A percentile compares a stretch with the other conserved stretches of the same genome.
Conservation (phyloP, 1,140 invertebrate genomes). For the Drosophila bocki region DNA sequence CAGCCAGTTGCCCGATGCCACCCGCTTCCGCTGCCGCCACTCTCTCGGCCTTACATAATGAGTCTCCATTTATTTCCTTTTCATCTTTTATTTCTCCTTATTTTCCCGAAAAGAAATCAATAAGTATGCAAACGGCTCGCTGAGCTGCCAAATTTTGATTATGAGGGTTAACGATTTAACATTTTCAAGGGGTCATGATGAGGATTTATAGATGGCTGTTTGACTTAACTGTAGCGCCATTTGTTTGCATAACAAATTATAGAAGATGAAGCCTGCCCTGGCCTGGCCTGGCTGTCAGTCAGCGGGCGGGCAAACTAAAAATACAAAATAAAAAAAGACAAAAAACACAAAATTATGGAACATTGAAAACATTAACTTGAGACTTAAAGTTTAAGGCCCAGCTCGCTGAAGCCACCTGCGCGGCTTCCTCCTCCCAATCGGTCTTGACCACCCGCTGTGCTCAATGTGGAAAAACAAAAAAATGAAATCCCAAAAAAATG, state of each 20-base stretch:
- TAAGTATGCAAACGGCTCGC: conserved; percentile 53
- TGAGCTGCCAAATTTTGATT: conserved; percentile 72
- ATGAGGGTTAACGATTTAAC: conserved; percentile 59
- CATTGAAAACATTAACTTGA: conserved; percentile 62
- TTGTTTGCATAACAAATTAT: conserved; percentile 78
- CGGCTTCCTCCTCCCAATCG: conserved; percentile 11
- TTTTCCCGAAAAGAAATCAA: conserved; percentile 49
- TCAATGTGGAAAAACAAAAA: conserved; percentile 31
- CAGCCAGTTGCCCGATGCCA: conserved; percentile 28
- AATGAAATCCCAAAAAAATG: conserved; percentile 59
- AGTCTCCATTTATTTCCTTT: conserved; percentile 56
- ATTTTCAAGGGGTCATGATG: conserved; percentile 51
- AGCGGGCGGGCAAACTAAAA: conserved; percentile 23
- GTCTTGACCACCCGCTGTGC: conserved; percentile 58
- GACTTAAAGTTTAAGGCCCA: conserved; percentile 45
- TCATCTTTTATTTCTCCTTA: conserved; percentile 14
- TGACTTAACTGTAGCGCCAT: conserved; percentile 70
- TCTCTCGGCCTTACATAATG: conserved; percentile 56
- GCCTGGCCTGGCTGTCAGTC: conserved; percentile 1
- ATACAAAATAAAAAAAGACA: conserved; percentile 20
- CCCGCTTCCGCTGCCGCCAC: conserved; percentile 6
- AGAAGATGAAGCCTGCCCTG: conserved; percentile 5
- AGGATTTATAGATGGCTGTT: conserved; percentile 72
- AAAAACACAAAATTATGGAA: conserved; percentile 65
- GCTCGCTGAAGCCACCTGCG: conserved; percentile 68